Conservation (phyloP, 2,888 invertebrate species). For the Calameuta pallipes region DNA sequence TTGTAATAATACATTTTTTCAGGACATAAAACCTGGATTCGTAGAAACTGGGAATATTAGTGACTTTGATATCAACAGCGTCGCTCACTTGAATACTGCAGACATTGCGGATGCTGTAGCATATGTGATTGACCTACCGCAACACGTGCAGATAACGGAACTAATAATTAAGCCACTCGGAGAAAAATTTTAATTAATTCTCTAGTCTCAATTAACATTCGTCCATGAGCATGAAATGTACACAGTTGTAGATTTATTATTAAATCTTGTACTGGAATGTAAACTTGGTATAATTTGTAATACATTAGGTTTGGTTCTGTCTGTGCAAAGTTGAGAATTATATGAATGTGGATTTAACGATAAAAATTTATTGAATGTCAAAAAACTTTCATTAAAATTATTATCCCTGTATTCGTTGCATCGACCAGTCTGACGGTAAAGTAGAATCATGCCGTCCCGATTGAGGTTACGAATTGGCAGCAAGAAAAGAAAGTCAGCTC, state of each 20-base stretch:
- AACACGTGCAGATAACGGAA: slow-evolving; percentile 53
- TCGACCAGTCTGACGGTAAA: not conserved
- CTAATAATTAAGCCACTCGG: slow-evolving; percentile 37
- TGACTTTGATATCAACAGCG: not conserved
- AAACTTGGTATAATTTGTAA: too few species aligned
- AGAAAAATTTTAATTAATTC: slow-evolving; percentile 21
- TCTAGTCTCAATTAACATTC: too few species aligned
- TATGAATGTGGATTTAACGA: too few species aligned
- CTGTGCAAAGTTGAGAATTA: too few species aligned
- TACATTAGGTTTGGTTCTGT: too few species aligned
- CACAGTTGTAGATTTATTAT: too few species aligned
- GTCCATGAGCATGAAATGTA: too few species aligned
- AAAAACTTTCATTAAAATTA: not conserved
- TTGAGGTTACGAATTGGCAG: not conserved
- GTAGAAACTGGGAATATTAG: slow-evolving; percentile 69
- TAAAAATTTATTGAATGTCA: too few species aligned
- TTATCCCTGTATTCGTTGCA: not conserved
- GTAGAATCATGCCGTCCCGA: not conserved
- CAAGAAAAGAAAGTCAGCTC: not conserved
- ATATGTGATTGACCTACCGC: slow-evolving; percentile 59
- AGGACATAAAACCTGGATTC: slow-evolving; percentile 75
- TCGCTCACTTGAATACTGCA: slow-evolving; percentile 47
- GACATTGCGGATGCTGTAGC: slow-evolving; percentile 64
- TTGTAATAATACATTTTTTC: slow-evolving; percentile 26
- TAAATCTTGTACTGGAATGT: too few species aligned